Conservation (phyloP, 2,797 vertebrate genomes). For the Holocentrus rufus region DNA sequence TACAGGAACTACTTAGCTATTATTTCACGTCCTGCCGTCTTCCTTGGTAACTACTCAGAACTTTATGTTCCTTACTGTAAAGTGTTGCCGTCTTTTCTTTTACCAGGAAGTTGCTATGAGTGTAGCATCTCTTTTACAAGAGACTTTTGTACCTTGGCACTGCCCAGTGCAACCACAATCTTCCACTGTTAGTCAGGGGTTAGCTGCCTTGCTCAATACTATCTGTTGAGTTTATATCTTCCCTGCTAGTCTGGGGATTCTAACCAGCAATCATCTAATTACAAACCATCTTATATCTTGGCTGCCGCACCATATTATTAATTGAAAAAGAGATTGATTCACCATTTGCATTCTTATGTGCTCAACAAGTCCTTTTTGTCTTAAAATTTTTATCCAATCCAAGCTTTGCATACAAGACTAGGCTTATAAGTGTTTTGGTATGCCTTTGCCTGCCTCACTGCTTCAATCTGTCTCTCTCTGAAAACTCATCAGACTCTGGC, state of each 20-base stretch:
- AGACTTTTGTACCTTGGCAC: not conserved
- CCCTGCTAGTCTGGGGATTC: not conserved
- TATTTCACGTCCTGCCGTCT: too few species aligned
- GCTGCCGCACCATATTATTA: too few species aligned
- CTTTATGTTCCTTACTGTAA: too few species aligned
- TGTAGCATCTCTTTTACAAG: too few species aligned
- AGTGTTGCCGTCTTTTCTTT: too few species aligned
- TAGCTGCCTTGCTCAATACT: not conserved
- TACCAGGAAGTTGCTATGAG: too few species aligned
- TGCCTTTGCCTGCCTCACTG: not conserved
- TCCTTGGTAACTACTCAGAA: too few species aligned
- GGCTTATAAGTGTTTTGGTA: not conserved
- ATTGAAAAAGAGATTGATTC: too few species aligned
- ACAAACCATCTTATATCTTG: not conserved
- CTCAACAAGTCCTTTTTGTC: too few species aligned
- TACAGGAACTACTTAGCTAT: too few species aligned
- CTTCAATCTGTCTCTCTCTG: not conserved
- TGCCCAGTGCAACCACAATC: not conserved
- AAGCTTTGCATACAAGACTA: not conserved
- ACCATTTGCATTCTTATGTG: too few species aligned
- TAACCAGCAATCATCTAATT: not conserved
- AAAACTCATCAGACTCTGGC: not conserved
- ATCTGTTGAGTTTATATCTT: not conserved
- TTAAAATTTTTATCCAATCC: too few species aligned
- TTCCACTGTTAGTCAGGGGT: not conserved